Evolutionary conservation across 2,113 vertebrate genomes (phyloP).

Genomic region (Carassius gibelio): DNA sequence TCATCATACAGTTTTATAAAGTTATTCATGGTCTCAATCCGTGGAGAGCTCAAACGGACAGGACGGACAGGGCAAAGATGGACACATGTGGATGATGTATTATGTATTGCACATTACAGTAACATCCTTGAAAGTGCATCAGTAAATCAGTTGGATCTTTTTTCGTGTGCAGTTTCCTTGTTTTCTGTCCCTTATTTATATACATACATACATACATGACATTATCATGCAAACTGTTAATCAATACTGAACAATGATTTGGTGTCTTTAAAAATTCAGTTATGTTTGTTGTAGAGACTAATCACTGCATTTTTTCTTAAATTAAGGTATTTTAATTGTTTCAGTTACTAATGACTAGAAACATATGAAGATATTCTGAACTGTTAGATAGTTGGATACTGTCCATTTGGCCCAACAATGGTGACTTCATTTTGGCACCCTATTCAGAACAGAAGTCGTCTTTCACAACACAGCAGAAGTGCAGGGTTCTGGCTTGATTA

Average conservation of each 20-base stretch:
- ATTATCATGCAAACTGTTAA: background rate
- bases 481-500: conserved; percentile 32
- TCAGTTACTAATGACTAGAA: background rate
- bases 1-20: background rate
- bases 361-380: background rate
- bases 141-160: too few relatives aligned
- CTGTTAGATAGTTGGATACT: background rate
- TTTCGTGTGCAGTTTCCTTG: too few relatives aligned
- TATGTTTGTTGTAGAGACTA: too few relatives aligned
- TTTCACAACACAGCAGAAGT: background rate
- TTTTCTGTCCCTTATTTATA: too few relatives aligned
- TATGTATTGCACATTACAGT: background rate
- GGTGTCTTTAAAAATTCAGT: too few relatives aligned
- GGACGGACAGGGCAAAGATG: background rate
- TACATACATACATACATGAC: too few relatives aligned
- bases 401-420: background rate
- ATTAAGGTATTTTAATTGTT: too few relatives aligned
- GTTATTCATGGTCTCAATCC: background rate
- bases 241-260: too few relatives aligned
- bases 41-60: background rate
- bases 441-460: background rate
- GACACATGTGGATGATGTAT: background rate
- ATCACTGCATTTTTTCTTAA: background rate
- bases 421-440: background rate
- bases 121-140: background rate